These are phyloP conservation scores for Chrysina gloriosa DNA, from an alignment of 2,888 invertebrate genomes.

Conservation along the genomic window DNA sequence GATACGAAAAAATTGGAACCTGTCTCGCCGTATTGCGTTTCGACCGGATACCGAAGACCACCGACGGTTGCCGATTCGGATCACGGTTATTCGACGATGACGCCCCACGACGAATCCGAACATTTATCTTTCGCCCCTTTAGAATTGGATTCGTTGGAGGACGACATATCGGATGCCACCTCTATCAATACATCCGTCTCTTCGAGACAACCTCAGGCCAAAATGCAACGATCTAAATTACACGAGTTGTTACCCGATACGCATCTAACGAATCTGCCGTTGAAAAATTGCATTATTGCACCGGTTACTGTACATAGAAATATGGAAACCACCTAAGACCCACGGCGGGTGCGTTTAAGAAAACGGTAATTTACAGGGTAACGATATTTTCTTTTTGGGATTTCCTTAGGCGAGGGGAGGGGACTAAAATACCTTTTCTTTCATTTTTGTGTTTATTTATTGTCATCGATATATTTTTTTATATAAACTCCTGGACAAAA, in stretches of 20 bases:
- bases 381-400: neutral
- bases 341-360: neutral
- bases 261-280: slow-evolving; percentile 58
- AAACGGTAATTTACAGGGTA: neutral
- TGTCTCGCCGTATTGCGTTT: slow-evolving; percentile 88
- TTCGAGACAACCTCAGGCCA: slow-evolving; percentile 53
- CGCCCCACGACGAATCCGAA: slow-evolving; percentile 90
- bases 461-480: neutral
- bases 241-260: slow-evolving; percentile 47
- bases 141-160: slow-evolving; percentile 70
- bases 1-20: slow-evolving; percentile 69
- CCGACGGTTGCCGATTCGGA: slow-evolving; percentile 86
- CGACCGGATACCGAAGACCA: slow-evolving; percentile 82
- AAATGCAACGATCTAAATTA: slow-evolving; percentile 46
- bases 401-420: neutral
- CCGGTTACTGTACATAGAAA: slow-evolving; percentile 91
- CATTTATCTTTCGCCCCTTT: slow-evolving; percentile 81
- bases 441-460: neutral
- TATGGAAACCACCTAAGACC: slow-evolving; percentile 81
- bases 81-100: slow-evolving; percentile 95
- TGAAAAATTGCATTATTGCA: slow-evolving; percentile 76
- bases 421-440: too few relatives aligned
- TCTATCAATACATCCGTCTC: slow-evolving; percentile 69
- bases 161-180: slow-evolving; percentile 72
- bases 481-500: neutral